Evolutionary conservation across 2,113 vertebrate species (phyloP).

Genomic region (Alexandromys fortis): DNA sequence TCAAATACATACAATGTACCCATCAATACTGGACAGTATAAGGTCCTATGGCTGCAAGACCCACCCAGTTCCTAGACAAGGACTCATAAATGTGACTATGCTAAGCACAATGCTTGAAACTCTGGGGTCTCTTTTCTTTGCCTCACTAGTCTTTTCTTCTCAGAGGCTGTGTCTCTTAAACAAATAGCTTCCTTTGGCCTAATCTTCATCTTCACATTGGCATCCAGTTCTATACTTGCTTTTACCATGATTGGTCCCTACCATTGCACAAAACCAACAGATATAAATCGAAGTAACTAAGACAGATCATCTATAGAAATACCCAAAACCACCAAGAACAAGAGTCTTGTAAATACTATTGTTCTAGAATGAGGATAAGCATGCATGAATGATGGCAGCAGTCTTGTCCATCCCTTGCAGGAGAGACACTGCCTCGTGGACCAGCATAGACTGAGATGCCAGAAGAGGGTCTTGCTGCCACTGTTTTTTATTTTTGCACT

Average conservation of each 20-base stretch:
- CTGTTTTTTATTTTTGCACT: not conserved
- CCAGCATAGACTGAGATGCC: rapidly evolving
- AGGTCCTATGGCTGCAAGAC: rapidly evolving
- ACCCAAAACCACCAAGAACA: not conserved
- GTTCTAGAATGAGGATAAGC: not conserved
- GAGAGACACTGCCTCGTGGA: rapidly evolving
- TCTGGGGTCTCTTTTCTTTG: not conserved
- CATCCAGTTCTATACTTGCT: rapidly evolving
- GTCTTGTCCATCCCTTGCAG: rapidly evolving
- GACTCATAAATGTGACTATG: rapidly evolving
- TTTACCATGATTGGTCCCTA: not conserved
- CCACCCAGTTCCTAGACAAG: rapidly evolving
- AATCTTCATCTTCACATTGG: rapidly evolving
- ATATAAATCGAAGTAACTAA: not conserved
- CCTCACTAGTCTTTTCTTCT: not conserved
- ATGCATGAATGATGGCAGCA: rapidly evolving
- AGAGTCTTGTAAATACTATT: not conserved
- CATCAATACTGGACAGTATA: not conserved
- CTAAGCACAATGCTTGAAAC: rapidly evolving
- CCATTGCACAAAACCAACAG: rapidly evolving
- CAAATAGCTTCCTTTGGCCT: rapidly evolving
- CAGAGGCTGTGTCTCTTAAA: rapidly evolving
- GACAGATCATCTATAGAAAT: not conserved
- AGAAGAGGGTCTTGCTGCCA: rapidly evolving
- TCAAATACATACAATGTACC: rapidly evolving